These are phyloP conservation scores for Ceratina calcarata DNA, from an alignment of 1,140 invertebrate genomes.

Conservation along the genomic window DNA sequence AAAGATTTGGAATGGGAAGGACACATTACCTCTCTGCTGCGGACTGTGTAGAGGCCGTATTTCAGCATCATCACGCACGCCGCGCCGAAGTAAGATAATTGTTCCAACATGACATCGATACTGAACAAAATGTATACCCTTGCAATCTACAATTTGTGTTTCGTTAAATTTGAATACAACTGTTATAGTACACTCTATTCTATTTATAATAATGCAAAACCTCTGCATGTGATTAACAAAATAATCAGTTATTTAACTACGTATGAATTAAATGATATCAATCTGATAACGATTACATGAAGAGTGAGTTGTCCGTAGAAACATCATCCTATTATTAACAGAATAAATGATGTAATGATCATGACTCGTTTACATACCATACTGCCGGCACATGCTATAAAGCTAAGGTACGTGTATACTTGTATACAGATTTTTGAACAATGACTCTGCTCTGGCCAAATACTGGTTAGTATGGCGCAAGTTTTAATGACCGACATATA, in stretches of 20 bases:
- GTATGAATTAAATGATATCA: neutral
- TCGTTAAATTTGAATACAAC: too few relatives aligned
- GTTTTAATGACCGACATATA: neutral
- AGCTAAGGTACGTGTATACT: neutral
- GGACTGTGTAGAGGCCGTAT: neutral
- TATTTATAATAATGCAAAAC: too few relatives aligned
- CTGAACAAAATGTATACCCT: neutral
- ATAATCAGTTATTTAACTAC: too few relatives aligned
- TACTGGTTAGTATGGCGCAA: neutral
- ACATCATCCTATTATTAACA: too few relatives aligned
- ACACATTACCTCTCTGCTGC: neutral
- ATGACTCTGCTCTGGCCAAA: constrained; percentile 7
- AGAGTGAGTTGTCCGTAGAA: neutral
- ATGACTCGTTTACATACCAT: too few relatives aligned
- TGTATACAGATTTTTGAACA: neutral
- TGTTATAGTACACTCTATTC: too few relatives aligned
- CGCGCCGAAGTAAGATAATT: neutral
- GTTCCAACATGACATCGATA: neutral
- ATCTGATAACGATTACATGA: neutral
- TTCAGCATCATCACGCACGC: neutral
- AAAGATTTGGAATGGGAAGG: neutral
- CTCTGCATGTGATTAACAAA: too few relatives aligned
- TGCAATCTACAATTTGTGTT: neutral
- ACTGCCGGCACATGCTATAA: too few relatives aligned
- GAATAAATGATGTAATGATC: too few relatives aligned